Conservation (phyloP, 1,140 invertebrate species). For the Oedothorax gibbosus region DNA sequence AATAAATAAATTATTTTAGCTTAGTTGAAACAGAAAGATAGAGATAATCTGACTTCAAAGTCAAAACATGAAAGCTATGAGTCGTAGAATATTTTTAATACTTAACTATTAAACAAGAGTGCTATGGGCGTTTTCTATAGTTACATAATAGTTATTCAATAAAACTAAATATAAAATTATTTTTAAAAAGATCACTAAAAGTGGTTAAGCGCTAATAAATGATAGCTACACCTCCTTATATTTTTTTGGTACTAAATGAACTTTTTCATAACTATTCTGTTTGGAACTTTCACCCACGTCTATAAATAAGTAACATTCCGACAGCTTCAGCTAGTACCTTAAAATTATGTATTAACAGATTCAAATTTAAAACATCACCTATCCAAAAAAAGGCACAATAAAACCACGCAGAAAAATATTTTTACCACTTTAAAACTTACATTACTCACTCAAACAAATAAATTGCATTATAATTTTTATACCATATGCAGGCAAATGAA, state of each 20-base stretch:
- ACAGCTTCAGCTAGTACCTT: background rate
- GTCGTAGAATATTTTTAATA: background rate
- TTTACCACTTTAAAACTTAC: background rate
- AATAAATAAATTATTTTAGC: no score
- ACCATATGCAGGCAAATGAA: no score
- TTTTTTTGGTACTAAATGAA: background rate
- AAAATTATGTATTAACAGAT: background rate
- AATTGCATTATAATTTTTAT: no score
- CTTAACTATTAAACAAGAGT: background rate
- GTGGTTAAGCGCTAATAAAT: background rate
- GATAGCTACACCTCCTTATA: background rate
- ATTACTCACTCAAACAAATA: background rate
- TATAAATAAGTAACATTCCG: background rate
- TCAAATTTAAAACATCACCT: background rate
- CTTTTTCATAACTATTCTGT: background rate
- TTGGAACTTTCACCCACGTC: background rate
- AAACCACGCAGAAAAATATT: background rate
- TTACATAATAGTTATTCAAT: background rate
- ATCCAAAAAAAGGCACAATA: background rate
- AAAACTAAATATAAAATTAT: background rate
- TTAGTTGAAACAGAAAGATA: no score
- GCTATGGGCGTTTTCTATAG: background rate
- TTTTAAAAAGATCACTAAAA: background rate
- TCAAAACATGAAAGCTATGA: background rate
- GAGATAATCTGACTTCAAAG: background rate